phyloP scores from a whole-genome alignment of 1,140 invertebrate genomes.

The Drepana arcuata region DNA sequence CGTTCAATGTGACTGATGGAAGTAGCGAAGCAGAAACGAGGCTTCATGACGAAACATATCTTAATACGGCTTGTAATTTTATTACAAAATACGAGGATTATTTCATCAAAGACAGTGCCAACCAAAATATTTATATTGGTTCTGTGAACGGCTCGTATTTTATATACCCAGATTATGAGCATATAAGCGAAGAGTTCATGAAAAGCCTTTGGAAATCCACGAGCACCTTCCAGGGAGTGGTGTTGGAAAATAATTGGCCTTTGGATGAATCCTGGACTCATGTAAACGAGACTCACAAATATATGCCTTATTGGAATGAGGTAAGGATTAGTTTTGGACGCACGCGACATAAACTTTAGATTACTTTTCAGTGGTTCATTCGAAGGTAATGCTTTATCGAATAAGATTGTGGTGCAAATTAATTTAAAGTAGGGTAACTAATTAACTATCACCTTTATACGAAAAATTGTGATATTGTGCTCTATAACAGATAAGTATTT shows the following conservation, averaged over 20 bases:
- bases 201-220: constrained; percentile 32
- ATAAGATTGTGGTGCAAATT: too few species aligned
- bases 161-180: constrained; percentile 39
- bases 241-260: constrained; percentile 59
- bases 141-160: constrained; percentile 18
- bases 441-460: too few species aligned
- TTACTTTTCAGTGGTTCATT: too few species aligned
- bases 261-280: constrained; percentile 36
- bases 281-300: constrained; percentile 19
- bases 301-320: constrained; percentile 46
- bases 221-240: constrained; percentile 27
- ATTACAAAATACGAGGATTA: constrained; percentile 22
- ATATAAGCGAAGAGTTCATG: constrained; percentile 26
- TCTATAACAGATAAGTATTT: too few species aligned
- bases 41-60: too few species aligned
- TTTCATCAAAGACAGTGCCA: constrained; percentile 19
- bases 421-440: too few species aligned
- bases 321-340: too few species aligned
- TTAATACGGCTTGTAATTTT: constrained; percentile 1
- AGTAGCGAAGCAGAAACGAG: too few species aligned
- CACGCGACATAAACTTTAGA: too few species aligned
- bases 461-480: too few species aligned
- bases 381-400: too few species aligned
- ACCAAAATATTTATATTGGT: constrained; percentile 30
- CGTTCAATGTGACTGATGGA: too few species aligned